Conservation (phyloP, 2,113 vertebrate species). For the Platycercus adscitus region DNA sequence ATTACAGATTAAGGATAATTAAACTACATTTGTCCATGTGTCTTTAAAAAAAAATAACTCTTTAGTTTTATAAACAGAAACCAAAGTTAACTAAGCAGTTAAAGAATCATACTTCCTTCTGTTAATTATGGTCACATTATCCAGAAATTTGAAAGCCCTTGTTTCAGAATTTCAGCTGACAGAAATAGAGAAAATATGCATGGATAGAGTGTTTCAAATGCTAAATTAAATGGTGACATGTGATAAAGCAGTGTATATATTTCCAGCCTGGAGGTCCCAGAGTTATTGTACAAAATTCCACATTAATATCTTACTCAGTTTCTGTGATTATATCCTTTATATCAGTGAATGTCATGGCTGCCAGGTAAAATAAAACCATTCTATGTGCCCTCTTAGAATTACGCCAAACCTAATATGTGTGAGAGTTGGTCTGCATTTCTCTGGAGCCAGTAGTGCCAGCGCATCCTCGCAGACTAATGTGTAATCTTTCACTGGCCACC, state of each 20-base stretch:
- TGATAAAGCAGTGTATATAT: background rate
- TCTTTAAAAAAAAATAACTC: background rate
- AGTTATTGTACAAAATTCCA: slow-evolving; percentile 39
- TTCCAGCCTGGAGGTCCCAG: slow-evolving; percentile 20
- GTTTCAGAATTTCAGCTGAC: slow-evolving; percentile 15
- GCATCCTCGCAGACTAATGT: slow-evolving; percentile 42
- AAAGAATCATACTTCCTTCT: background rate
- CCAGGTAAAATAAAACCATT: slow-evolving; percentile 66
- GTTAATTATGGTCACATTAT: background rate
- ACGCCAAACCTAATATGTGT: slow-evolving; percentile 51
- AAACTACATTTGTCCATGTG: background rate
- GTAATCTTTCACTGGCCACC: slow-evolving; percentile 48
- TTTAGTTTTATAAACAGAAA: background rate
- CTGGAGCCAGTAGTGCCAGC: background rate
- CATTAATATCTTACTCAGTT: slow-evolving; percentile 46
- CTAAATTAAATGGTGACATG: slow-evolving; percentile 49
- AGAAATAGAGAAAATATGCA: slow-evolving; percentile 44
- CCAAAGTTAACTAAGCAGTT: background rate
- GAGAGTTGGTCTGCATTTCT: background rate
- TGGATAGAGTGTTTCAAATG: slow-evolving; percentile 3
- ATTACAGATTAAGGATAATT: background rate
- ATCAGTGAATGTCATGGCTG: slow-evolving; percentile 62
- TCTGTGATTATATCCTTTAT: slow-evolving; percentile 67
- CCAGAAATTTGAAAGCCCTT: background rate
- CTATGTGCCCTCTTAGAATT: slow-evolving; percentile 43